Evolutionary conservation across 2,113 vertebrate species (phyloP).

Genomic region (Entosphenus tridentatus): DNA sequence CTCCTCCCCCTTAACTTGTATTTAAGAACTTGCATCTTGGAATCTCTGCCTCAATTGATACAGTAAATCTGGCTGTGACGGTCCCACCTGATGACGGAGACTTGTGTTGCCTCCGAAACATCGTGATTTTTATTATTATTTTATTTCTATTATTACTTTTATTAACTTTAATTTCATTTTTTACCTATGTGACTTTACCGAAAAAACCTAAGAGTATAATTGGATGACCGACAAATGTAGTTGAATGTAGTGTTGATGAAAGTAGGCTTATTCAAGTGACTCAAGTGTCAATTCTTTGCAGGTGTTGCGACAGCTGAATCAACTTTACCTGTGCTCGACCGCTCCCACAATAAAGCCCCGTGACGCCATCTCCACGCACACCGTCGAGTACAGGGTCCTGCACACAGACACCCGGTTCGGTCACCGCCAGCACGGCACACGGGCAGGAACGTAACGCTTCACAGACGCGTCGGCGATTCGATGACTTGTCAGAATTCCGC

Average conservation of each 20-base stretch:
- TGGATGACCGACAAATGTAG: background rate
- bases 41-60: too few species aligned
- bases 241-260: background rate
- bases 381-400: conserved; percentile 74
- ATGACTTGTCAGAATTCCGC: background rate
- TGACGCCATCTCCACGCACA: conserved; percentile 70
- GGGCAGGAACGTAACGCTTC: background rate
- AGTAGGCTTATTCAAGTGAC: background rate
- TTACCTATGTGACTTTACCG: too few species aligned
- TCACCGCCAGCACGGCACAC: background rate
- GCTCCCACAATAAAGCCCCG: conserved; percentile 69
- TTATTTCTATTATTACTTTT: too few species aligned
- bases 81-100: too few species aligned
- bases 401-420: conserved; percentile 12
- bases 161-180: too few species aligned
- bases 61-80: too few species aligned
- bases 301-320: background rate
- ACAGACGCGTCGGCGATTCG: background rate
- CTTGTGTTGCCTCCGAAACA: too few species aligned
- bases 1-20: too few species aligned
- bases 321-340: conserved; percentile 67
- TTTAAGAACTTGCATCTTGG: too few species aligned
- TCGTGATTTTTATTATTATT: too few species aligned
- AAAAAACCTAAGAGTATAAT: too few species aligned
- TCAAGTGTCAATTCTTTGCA: background rate